Evolutionary conservation across 2,888 invertebrate species (phyloP).

Genomic region (Drosophila melanocephala): DNA sequence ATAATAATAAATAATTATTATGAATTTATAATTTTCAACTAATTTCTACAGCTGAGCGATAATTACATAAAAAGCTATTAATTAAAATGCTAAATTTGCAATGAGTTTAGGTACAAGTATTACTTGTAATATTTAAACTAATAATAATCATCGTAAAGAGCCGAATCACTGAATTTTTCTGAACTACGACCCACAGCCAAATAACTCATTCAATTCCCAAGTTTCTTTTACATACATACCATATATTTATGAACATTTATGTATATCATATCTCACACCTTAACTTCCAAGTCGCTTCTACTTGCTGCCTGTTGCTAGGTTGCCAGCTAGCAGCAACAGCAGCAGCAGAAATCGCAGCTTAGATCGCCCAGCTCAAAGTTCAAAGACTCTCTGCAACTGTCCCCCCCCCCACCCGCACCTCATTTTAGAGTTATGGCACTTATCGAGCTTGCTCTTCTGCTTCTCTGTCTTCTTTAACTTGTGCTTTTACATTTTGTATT

Average conservation of each 20-base stretch:
- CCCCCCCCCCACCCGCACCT: background rate
- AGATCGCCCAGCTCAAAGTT: constrained; percentile 49
- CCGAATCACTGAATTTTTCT: background rate
- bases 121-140: background rate
- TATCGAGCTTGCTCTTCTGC: constrained; percentile 5
- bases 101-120: background rate
- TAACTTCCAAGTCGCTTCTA: background rate
- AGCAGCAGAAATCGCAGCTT: constrained; percentile 10
- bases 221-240: background rate
- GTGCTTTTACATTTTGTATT: constrained; percentile 24
- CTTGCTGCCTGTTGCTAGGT: constrained; percentile 44
- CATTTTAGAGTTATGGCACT: constrained; percentile 25
- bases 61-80: background rate
- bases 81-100: background rate
- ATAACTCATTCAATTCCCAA: background rate
- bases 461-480: constrained; percentile 1
- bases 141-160: background rate
- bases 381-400: constrained; percentile 39
- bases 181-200: background rate
- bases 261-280: constrained; percentile 30
- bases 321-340: constrained; percentile 11
- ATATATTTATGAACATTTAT: background rate
- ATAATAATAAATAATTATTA: background rate
- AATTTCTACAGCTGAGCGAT: background rate
- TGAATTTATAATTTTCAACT: background rate